Base-by-base conservation (phyloP, 2,113 vertebrate genomes). In the Caranx ignobilis region DNA sequence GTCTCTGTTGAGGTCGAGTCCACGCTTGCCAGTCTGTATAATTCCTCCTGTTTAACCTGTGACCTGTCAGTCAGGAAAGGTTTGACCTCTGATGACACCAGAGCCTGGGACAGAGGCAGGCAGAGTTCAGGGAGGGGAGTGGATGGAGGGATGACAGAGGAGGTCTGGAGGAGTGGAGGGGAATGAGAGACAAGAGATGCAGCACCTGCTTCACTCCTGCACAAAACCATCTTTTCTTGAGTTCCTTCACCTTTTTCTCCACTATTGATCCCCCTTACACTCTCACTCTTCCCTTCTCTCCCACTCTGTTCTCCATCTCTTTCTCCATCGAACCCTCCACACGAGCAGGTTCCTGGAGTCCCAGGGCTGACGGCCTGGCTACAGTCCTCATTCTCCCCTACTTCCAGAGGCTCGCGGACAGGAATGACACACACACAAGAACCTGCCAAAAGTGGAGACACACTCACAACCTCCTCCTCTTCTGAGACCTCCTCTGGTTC, bases 381-480 rank as follows among this genome's bases (percentile, higher is more conserved):
- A 69, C 97, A 94, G 71, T 97, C 97, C 85, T 97, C 97, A 0
- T 98, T 97, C 83, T 99, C 97, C 15, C 97, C 97, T 1, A 97
- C 94, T 84, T 97, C 96, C 91, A 98, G 68, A 0, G 97, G 97
- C 83, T 97, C 96, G 0, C 90, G 94, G 81, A 97, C 90, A 0
- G 95, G 94, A 0, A 95, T 82, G 35, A 87, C 1, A 0, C 95
- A 90, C 67, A 91, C 93, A 71, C 95, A 96, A 48, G 89, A 93
- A 59, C 87, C 90, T 4, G 87, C 89, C 41, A 83, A 18, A n/a
- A 90, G 90, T 0, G 90, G 84, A 6, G 88, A 83, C 4, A 67
- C 83, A 6, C 85, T 85, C 13, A 57, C 57, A 0, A 74, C 63
- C 50, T 91, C 92, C 19, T 92, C 77, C 13, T 89, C 84, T 66